Evolutionary conservation across 1,140 invertebrate genomes (phyloP).

Genomic region (Aphelenchoides fujianensis): DNA sequence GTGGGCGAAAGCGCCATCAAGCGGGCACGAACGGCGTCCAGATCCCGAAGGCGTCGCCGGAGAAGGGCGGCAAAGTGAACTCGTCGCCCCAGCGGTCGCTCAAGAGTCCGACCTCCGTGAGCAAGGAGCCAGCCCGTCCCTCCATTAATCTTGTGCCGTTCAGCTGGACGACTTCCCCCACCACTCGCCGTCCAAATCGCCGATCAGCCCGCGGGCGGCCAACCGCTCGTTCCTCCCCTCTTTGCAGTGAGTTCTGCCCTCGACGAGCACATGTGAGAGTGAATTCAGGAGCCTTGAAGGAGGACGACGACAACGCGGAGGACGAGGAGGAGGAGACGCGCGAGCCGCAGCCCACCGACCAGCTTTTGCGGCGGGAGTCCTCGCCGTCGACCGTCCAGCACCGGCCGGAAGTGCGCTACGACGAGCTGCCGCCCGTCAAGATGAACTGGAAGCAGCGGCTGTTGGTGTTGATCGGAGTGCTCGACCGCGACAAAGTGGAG

Average conservation of each 20-base stretch:
- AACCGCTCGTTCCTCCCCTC: conserved; percentile 18
- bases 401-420: conserved; percentile 1
- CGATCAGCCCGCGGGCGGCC: conserved; percentile 10
- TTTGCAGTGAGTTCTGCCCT: conserved; percentile 22
- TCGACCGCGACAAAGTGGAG: conserved; percentile 17
- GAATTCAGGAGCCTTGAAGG: conserved; percentile 5
- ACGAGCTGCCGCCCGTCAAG: conserved; percentile 1
- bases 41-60: background rate
- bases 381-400: conserved; percentile 22
- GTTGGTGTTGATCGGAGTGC: conserved; percentile 23
- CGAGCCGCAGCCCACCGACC: conserved; percentile 13
- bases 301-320: conserved; percentile 28
- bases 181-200: conserved; percentile 24
- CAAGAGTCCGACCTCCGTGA: conserved; percentile 11
- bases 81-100: conserved; percentile 12
- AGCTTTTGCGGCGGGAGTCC: conserved; percentile 21
- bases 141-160: background rate
- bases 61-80: conserved; percentile 1
- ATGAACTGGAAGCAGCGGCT: conserved; percentile 25
- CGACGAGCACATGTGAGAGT: background rate
- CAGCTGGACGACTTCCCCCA: conserved; percentile 9
- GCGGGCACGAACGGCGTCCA: background rate
- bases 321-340: conserved; percentile 16
- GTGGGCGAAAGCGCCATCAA: background rate
- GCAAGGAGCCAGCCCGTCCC: background rate